Conservation (phyloP, 2,113 vertebrate species). For the Bujurquina vittata region DNA sequence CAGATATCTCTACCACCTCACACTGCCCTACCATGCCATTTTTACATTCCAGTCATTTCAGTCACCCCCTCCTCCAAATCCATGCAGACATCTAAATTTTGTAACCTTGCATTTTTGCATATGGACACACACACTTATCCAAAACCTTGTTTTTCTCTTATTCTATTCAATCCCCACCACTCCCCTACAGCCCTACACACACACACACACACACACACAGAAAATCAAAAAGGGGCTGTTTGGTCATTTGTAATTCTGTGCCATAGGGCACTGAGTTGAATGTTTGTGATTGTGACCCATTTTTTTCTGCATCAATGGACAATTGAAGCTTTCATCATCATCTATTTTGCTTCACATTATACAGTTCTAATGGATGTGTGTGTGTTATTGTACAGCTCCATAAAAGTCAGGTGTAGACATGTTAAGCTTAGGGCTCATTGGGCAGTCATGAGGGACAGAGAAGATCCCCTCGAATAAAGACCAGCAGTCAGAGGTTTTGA, state of each 20-base stretch:
- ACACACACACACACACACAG: not conserved
- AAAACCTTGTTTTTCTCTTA: too few species aligned
- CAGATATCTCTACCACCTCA: too few species aligned
- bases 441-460: not conserved
- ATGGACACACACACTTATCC: too few species aligned
- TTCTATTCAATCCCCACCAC: too few species aligned
- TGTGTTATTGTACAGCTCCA: constrained; percentile 1
- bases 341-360: not conserved
- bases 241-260: not conserved
- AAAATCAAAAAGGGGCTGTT: not conserved
- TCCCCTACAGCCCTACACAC: too few species aligned
- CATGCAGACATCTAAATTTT: too few species aligned
- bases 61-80: too few species aligned
- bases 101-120: too few species aligned
- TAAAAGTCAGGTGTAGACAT: constrained; percentile 27
- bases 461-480: not conserved
- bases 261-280: not conserved
- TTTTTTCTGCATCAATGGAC: constrained; percentile 30
- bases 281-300: constrained; percentile 14
- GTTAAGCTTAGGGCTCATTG: not conserved
- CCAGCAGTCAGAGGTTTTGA: not conserved
- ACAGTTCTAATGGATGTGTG: constrained; percentile 3
- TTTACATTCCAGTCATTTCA: too few species aligned
- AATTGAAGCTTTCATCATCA: not conserved
- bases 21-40: too few species aligned